These are phyloP conservation scores for Lycopodina hypogea DNA, from an alignment of 37 sponge, comb jelly and placozoan genomes.

Conservation along the genomic window DNA sequence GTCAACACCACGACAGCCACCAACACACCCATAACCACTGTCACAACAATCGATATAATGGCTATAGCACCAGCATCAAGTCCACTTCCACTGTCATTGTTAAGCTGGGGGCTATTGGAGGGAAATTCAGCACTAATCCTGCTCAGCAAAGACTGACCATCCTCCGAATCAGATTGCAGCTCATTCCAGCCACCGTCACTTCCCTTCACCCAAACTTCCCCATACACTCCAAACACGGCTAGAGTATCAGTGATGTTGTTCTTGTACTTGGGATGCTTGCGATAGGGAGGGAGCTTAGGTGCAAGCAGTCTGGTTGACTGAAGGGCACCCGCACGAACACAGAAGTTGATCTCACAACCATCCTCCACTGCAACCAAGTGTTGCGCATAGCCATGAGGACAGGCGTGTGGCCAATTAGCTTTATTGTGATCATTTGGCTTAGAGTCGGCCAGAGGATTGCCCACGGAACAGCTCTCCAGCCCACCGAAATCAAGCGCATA, in stretches of 20 bases:
- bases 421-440: background rate
- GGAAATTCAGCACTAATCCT: background rate
- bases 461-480: constrained; percentile 64
- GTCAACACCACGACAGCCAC: constrained; percentile 20
- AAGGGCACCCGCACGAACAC: constrained; percentile 36
- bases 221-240: constrained; percentile 27
- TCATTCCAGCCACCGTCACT: constrained; percentile 16
- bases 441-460: constrained; percentile 63
- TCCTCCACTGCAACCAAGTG: constrained; percentile 60
- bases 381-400: constrained; percentile 53
- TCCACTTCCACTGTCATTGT: background rate
- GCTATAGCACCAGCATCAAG: constrained; percentile 18
- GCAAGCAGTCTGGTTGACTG: background rate
- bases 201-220: constrained; percentile 14
- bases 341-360: constrained; percentile 72
- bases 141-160: background rate
- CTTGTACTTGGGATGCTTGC: constrained; percentile 24
- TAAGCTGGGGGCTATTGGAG: background rate
- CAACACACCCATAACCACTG: constrained; percentile 18
- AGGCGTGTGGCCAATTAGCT: constrained; percentile 36
- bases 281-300: constrained; percentile 50
- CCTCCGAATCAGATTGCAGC: constrained; percentile 5
- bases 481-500: constrained; percentile 71
- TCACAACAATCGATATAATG: constrained; percentile 9
- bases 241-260: constrained; percentile 28